phyloP scores from a whole-genome alignment of 2,888 invertebrate species.

The Strigamia crassipes region DNA sequence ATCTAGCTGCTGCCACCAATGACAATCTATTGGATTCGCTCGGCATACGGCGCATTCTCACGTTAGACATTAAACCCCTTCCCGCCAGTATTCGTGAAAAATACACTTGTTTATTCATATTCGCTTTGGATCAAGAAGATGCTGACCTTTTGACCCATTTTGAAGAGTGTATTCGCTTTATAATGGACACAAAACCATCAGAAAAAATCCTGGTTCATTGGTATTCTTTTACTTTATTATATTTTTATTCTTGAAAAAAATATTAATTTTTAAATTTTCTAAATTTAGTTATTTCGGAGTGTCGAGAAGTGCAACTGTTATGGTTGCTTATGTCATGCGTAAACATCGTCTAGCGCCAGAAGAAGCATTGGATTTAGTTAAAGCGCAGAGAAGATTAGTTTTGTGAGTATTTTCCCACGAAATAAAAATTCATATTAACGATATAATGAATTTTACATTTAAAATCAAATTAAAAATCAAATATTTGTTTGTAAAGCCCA shows the following conservation, averaged over 20 bases:
- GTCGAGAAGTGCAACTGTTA: constrained; percentile 41
- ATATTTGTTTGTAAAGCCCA: background rate
- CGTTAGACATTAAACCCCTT: constrained; percentile 81
- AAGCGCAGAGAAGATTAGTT: background rate
- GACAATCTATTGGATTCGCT: constrained; percentile 37
- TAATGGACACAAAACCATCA: constrained; percentile 69
- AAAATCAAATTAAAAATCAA: too few species aligned
- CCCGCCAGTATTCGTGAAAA: constrained; percentile 67
- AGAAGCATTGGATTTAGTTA: background rate
- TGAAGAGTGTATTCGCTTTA: constrained; percentile 76
- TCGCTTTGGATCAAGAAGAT: constrained; percentile 64
- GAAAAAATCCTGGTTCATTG: constrained; percentile 85
- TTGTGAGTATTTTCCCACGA: background rate
- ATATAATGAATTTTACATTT: background rate
- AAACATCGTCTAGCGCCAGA: background rate
- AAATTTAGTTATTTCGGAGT: constrained; percentile 26
- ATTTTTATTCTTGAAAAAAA: background rate
- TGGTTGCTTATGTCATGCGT: constrained; percentile 36
- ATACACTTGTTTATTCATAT: background rate
- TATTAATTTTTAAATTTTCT: background rate
- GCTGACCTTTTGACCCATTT: constrained; percentile 82
- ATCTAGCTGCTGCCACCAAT: constrained; percentile 47
- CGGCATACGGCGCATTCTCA: constrained; percentile 68
- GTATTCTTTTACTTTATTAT: constrained; percentile 60
- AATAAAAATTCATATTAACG: too few species aligned